Percentiles rank a stretch among this genome's conserved stretches.
Evolutionary conservation across 1,140 invertebrate genomes (phyloP).

Genomic region (Rhopalosiphum maidis): DNA sequence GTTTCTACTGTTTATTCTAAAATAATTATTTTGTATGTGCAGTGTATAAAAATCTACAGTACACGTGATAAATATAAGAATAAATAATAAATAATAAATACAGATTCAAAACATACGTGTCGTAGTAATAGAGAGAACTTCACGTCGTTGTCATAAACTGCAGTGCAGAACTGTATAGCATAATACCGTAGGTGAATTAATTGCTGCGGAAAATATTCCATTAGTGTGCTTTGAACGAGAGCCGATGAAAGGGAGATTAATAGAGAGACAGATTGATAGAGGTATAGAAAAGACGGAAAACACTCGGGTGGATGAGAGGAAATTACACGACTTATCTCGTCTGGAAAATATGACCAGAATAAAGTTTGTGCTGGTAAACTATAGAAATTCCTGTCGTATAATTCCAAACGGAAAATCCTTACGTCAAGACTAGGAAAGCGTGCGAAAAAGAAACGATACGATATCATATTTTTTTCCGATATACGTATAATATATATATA

Average conservation of each 20-base stretch:
- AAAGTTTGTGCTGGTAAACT: background rate
- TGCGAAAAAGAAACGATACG: background rate
- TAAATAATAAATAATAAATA: background rate
- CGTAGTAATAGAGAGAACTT: background rate
- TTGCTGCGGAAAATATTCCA: conserved; percentile 4
- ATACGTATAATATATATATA: background rate
- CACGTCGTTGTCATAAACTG: background rate
- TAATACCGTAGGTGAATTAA: background rate
- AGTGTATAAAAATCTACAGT: background rate
- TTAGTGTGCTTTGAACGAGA: background rate
- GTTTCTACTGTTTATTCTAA: background rate
- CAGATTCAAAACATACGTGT: background rate
- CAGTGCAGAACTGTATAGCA: background rate
- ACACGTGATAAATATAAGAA: background rate
- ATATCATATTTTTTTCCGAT: background rate
- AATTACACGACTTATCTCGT: background rate
- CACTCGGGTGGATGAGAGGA: background rate
- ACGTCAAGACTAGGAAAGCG: background rate
- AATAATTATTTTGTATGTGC: too few species aligned
- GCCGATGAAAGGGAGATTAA: background rate
- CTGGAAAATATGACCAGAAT: conserved; percentile 27
- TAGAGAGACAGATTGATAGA: background rate
- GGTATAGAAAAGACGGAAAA: background rate
- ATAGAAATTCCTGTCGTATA: background rate
- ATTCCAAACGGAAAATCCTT: background rate